Conservation (phyloP, 2,113 vertebrate genomes). For the Corydoras maculifer region DNA sequence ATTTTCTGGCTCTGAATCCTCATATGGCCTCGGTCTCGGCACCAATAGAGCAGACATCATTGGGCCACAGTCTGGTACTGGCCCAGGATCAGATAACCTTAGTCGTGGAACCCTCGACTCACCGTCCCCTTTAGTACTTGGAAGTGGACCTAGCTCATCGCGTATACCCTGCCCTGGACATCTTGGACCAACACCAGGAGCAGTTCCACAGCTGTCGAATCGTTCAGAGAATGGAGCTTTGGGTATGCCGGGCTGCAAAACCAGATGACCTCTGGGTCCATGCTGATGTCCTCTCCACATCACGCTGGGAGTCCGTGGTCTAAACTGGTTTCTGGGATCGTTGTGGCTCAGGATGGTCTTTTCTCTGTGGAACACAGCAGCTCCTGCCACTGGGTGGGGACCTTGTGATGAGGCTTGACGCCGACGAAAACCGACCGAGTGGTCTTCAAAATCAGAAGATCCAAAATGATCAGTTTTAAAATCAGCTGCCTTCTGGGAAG, state of each 20-base stretch:
- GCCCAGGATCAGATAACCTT: conserved; percentile 23
- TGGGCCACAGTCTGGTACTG: conserved; percentile 52
- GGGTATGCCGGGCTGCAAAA: neutral
- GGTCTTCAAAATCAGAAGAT: conserved; percentile 21
- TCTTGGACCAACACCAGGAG: conserved; percentile 7
- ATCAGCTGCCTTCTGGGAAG: neutral
- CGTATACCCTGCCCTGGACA: no score
- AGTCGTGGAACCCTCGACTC: neutral
- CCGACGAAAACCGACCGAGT: conserved; percentile 17
- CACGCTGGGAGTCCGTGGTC: conserved; percentile 4
- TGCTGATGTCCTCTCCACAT: conserved; percentile 24
- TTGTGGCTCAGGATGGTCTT: conserved; percentile 13
- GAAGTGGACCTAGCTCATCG: no score
- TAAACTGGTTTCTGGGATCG: conserved; percentile 15
- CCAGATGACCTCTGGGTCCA: conserved; percentile 25
- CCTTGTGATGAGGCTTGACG: conserved; percentile 14
- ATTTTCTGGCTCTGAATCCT: no score
- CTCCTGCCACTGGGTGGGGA: neutral
- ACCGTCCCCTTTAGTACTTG: no score
- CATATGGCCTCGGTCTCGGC: no score
- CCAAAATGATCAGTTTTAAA: no score
- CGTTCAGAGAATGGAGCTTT: conserved; percentile 3
- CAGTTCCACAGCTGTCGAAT: conserved; percentile 5
- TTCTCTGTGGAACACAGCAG: neutral
- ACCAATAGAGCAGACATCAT: conserved; percentile 17